Conservation (phyloP, 2,113 vertebrate species). For the Pseudopodoces humilis region DNA sequence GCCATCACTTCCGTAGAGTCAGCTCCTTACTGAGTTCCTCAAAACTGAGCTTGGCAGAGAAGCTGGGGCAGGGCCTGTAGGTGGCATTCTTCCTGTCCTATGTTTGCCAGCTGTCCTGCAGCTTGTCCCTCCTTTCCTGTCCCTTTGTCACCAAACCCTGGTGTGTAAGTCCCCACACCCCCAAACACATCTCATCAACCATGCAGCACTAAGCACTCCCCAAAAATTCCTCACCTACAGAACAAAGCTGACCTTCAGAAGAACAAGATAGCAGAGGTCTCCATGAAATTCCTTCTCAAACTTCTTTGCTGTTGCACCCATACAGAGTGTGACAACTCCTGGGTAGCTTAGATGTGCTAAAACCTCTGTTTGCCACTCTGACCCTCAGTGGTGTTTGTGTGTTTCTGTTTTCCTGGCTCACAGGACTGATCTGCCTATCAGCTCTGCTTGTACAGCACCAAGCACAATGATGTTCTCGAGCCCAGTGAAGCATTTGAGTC, state of each 20-base stretch:
- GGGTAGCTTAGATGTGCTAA: neutral
- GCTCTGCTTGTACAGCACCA: neutral
- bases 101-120: neutral
- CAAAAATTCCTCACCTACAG: neutral
- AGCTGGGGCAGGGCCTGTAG: neutral
- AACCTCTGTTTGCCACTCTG: neutral
- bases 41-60: neutral
- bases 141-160: neutral
- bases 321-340: neutral
- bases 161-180: accelerated
- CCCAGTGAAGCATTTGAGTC: neutral
- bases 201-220: accelerated
- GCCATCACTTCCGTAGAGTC: neutral
- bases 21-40: neutral
- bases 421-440: neutral
- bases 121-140: no score
- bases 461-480: neutral
- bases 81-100: neutral
- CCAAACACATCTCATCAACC: neutral
- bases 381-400: neutral
- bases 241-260: neutral
- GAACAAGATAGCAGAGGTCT: neutral
- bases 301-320: accelerated
- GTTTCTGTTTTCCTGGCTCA: neutral
- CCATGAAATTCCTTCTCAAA: neutral